A percentile compares a stretch with the other conserved stretches of the same genome.
Conservation (phyloP, 2,113 vertebrate species). For the Otocyon megalotis region DNA sequence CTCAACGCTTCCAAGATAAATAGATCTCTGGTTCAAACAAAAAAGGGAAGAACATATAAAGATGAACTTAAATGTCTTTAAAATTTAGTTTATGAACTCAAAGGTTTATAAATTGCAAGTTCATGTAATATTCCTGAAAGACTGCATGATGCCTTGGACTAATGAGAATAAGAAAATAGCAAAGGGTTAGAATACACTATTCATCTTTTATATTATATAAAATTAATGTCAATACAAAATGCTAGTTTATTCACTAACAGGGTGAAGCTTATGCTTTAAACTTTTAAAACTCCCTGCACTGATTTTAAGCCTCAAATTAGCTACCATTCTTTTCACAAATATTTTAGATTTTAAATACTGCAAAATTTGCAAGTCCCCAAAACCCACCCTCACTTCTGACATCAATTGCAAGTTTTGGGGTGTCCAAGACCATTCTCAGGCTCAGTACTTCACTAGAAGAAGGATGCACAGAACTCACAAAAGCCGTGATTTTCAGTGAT, state of each 20-base stretch:
- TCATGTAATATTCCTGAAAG: not conserved
- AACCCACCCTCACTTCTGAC: not conserved
- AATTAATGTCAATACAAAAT: not conserved
- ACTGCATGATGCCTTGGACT: not conserved
- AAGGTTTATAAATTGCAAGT: not conserved
- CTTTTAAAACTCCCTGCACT: not conserved
- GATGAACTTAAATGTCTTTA: not conserved
- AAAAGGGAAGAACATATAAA: not conserved
- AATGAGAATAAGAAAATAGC: not conserved
- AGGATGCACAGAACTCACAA: not conserved
- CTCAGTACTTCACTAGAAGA: not conserved
- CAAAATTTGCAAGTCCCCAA: not conserved
- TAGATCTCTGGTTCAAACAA: not conserved
- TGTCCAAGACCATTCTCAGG: not conserved
- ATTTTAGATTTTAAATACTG: not conserved
- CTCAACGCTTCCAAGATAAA: not conserved
- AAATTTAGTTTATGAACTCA: not conserved
- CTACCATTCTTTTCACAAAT: not conserved
- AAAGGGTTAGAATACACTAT: not conserved
- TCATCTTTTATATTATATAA: not conserved
- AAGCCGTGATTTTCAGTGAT: not conserved
- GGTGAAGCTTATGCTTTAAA: not conserved
- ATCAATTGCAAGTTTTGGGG: not conserved
- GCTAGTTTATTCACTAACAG: not conserved
- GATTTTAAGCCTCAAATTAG: not conserved